phyloP scores from a whole-genome alignment of 1,140 invertebrate genomes.

The Saccostrea glomerata region DNA sequence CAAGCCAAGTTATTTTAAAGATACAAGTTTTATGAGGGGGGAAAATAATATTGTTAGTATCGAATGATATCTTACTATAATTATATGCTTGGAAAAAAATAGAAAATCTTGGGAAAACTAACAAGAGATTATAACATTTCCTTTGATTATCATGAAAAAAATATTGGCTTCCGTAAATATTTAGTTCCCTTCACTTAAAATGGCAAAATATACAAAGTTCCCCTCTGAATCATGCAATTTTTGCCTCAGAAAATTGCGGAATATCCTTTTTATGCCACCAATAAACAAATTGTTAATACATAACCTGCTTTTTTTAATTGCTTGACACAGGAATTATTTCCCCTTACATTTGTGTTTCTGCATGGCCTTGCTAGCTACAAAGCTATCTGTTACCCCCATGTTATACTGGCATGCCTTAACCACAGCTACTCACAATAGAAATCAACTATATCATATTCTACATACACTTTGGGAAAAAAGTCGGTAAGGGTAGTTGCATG shows the following conservation, averaged over 20 bases:
- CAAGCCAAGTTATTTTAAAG: background rate
- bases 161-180: constrained; percentile 12
- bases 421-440: constrained; percentile 14
- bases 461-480: constrained; percentile 16
- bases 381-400: constrained; percentile 1
- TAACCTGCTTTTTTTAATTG: background rate
- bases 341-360: constrained; percentile 5
- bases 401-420: background rate
- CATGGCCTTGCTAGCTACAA: background rate
- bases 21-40: no score
- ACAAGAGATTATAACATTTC: background rate
- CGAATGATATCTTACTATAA: no score
- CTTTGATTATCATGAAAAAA: background rate
- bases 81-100: no score
- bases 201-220: background rate
- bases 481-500: background rate
- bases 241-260: background rate
- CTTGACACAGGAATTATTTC: constrained; percentile 22
- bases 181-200: background rate
- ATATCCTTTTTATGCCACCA: background rate
- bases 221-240: background rate
- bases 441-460: constrained; percentile 15
- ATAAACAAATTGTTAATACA: background rate
- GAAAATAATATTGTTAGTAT: no score
- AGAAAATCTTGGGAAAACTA: background rate